Conservation (phyloP, 2,888 invertebrate species). For the Epistrophe eligans region DNA sequence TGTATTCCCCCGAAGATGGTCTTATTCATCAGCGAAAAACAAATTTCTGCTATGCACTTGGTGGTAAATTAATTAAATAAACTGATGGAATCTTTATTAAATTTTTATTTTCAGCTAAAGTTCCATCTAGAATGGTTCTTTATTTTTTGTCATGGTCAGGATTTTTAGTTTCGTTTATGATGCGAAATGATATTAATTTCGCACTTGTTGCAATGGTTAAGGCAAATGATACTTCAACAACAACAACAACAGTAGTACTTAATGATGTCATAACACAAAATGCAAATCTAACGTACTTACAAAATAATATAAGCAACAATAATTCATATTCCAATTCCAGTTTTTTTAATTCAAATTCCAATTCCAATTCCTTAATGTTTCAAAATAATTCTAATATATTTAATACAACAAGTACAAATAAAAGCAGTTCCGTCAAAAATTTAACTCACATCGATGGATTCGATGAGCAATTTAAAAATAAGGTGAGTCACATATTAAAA, state of each 20-base stretch:
- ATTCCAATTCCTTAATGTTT: slow-evolving; percentile 21
- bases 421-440: slow-evolving; percentile 11
- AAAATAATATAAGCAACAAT: slow-evolving; percentile 36
- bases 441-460: slow-evolving; percentile 6
- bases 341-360: slow-evolving; percentile 12
- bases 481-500: slow-evolving; percentile 12
- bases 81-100: neutral
- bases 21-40: slow-evolving; percentile 43
- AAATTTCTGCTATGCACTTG: slow-evolving; percentile 70
- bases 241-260: neutral
- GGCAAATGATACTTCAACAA: slow-evolving; percentile 75
- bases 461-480: slow-evolving; percentile 5
- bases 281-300: slow-evolving; percentile 18
- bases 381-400: neutral
- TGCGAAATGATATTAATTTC: slow-evolving; percentile 90
- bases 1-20: slow-evolving; percentile 46
- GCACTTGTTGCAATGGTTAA: slow-evolving; percentile 89
- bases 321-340: slow-evolving; percentile 7
- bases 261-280: slow-evolving; percentile 28
- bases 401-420: slow-evolving; percentile 19
- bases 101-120: slow-evolving; percentile 83
- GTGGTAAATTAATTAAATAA: slow-evolving; percentile 51
- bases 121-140: slow-evolving; percentile 89
- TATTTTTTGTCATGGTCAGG: slow-evolving; percentile 90
- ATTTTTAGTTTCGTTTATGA: slow-evolving; percentile 90